Conservation (phyloP, 2,113 vertebrate species). For the Poecilia latipinna region DNA sequence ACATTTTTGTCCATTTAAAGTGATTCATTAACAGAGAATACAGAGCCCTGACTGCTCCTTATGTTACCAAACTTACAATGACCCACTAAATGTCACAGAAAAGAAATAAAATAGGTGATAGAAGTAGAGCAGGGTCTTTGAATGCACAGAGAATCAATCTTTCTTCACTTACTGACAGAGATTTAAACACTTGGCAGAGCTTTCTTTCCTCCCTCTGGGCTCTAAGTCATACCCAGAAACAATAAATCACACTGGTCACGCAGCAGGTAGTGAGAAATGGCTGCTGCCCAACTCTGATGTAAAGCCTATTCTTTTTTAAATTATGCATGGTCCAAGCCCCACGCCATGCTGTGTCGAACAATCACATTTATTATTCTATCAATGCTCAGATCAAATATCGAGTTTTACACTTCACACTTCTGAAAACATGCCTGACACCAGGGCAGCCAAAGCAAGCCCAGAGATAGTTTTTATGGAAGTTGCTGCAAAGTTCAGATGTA, state of each 20-base stretch:
- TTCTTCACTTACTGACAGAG: background rate
- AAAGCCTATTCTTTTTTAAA: constrained; percentile 62
- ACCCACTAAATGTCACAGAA: background rate
- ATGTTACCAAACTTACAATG: no score
- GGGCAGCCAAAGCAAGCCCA: no score
- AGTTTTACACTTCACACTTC: constrained; percentile 21
- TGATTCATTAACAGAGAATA: no score
- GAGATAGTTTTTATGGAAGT: no score
- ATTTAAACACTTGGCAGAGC: background rate
- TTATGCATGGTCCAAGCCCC: constrained; percentile 60
- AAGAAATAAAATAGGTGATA: background rate
- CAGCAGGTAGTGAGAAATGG: constrained; percentile 20
- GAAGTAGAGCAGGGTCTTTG: background rate
- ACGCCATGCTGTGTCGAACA: constrained; percentile 24
- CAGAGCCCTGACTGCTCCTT: background rate
- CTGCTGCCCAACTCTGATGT: constrained; percentile 27
- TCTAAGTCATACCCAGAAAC: constrained; percentile 22
- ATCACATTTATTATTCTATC: constrained; percentile 61
- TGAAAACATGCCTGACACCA: no score
- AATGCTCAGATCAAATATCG: constrained; percentile 12
- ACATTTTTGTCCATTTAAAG: no score
- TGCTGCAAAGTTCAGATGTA: no score
- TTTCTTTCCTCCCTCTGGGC: constrained; percentile 16
- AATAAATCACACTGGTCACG: constrained; percentile 51
- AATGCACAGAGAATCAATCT: background rate